Evolutionary conservation across 2,797 vertebrate species (phyloP), one percentile per base, ranked within the genome.

Genomic region (Tachyglossus aculeatus): DNA sequence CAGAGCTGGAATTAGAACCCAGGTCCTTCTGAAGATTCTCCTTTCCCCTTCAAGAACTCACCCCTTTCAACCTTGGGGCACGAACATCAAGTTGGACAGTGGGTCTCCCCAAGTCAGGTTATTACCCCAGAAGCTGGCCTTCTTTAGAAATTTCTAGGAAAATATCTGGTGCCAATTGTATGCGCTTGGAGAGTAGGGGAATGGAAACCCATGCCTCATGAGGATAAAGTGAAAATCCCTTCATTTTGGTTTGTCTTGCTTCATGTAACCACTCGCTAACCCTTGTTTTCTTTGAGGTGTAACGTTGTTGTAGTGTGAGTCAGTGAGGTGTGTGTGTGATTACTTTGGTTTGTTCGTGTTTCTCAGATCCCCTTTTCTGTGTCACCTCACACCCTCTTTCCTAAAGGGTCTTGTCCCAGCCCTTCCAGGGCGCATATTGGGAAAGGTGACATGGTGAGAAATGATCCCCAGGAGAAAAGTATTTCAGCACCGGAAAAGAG

Each of bases 381-480:
- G 84, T 51, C 73, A 72, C 77, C 74, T 81, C 61, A 70, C 56
- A 47, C 48, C 70, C 39, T 9, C 29, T 81, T 80, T 85, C 84
- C 37, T 34, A 39, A 78, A 68, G 69, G 74, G 80, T 67, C 43
- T 67, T 60, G 70, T 52, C n/a, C 78, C 67, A 43, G 27, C 64
- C 22, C 45, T 83, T 77, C 58, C 40, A 43, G 34, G 55, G 36
- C 56, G 55, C 45, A 52, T 1, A 6, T 16, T n/a, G 48, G 75
- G 77, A 64, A 61, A 65, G 77, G 43, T 84, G 50, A 62, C 29
- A 29, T 83, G 78, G 8, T 24, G 52, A 72, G 52, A 64, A 48
- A 24, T 40, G 48, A 39, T 47, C 2, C 11, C 27, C 32, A 21
- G 63, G 67, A 55, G 65, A 47, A 40, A 44, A 16, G 21, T 45